phyloP scores from a whole-genome alignment of 2,113 vertebrate genomes.

The Pangasianodon gigas region DNA sequence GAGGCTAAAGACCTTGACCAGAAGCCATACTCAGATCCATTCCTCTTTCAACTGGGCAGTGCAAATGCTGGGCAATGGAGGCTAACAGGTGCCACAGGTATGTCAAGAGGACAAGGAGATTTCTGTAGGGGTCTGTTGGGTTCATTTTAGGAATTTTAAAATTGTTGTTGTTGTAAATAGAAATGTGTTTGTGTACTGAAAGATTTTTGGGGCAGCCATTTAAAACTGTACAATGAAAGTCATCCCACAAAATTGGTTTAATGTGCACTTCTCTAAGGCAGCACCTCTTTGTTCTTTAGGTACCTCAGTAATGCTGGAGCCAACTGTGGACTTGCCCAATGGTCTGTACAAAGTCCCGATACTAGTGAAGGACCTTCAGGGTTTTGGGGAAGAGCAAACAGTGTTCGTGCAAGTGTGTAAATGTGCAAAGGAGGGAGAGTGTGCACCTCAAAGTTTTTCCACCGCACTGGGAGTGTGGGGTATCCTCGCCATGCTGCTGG shows the following conservation, averaged over 20 bases:
- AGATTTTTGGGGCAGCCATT: background rate
- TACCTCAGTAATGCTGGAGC: constrained; percentile 68
- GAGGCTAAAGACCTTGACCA: constrained; percentile 70
- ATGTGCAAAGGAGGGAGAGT: constrained; percentile 40
- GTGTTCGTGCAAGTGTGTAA: constrained; percentile 68
- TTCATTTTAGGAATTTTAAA: background rate
- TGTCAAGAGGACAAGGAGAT: background rate
- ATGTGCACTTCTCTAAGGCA: background rate
- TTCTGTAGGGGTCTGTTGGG: background rate
- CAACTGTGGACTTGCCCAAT: constrained; percentile 54
- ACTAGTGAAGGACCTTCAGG: constrained; percentile 73
- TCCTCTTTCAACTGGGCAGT: constrained; percentile 65
- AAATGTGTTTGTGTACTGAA: background rate
- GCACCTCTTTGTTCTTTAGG: constrained; percentile 59
- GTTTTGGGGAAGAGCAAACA: constrained; percentile 50
- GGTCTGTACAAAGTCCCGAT: constrained; percentile 73
- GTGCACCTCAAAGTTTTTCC: background rate
- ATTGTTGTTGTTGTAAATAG: background rate
- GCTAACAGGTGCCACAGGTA: constrained; percentile 69
- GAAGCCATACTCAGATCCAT: constrained; percentile 72
- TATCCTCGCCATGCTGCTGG: constrained; percentile 82
- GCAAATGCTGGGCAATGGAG: constrained; percentile 67
- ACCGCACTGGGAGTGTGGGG: constrained; percentile 78
- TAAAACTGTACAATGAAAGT: background rate
- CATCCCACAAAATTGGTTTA: background rate